These are phyloP conservation scores for Natrix natrix DNA, from an alignment of 2,797 vertebrate species.

Conservation along the genomic window DNA sequence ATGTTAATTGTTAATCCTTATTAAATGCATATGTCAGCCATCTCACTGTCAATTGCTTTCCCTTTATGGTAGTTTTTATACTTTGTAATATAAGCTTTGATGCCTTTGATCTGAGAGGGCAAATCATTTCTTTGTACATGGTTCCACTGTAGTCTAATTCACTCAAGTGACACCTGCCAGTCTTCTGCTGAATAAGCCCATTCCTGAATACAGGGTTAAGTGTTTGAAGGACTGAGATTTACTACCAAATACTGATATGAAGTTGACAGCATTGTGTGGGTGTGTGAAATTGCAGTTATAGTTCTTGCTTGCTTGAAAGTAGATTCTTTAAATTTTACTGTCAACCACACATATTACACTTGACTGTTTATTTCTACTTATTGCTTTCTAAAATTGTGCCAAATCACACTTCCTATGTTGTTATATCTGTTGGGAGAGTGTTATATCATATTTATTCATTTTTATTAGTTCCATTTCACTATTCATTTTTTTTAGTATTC, in stretches of 20 bases:
- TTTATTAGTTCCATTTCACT: background rate
- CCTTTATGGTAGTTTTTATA: background rate
- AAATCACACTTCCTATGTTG: background rate
- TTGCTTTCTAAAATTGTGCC: background rate
- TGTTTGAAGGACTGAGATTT: background rate
- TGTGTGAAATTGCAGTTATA: background rate
- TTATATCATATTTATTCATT: background rate
- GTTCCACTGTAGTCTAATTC: background rate
- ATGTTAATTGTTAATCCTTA: no score
- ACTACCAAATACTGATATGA: background rate
- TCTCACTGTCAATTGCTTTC: background rate
- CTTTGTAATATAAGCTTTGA: background rate
- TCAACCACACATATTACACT: background rate
- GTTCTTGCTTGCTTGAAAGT: constrained; percentile 1
- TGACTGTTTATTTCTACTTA: background rate
- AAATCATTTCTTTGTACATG: background rate
- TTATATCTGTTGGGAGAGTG: background rate
- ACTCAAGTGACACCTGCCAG: background rate
- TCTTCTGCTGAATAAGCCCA: background rate
- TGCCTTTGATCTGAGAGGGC: background rate
- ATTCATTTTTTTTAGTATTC: background rate
- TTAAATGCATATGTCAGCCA: background rate
- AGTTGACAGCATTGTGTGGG: background rate
- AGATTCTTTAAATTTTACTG: background rate
- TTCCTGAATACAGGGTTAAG: background rate